Evolutionary conservation across 2,797 vertebrate genomes (phyloP), one percentile per base, ranked within the genome.

Genomic region (Fistularia tabacaria): DNA sequence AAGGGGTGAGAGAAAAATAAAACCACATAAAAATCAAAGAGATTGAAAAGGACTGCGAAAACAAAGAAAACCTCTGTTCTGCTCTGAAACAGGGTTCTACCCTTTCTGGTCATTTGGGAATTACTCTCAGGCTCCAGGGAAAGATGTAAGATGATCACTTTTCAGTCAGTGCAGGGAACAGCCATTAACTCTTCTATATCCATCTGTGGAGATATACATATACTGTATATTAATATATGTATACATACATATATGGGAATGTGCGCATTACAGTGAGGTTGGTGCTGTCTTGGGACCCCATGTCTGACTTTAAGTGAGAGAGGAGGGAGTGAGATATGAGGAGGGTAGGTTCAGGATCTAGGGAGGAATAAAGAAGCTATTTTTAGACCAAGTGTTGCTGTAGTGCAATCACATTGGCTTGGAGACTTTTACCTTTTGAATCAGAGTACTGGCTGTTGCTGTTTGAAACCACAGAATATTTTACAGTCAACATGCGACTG

Each of bases 321-420:
- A 78, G 73, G 76, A 70, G 70, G 74, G 56, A 78, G 73, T 71
- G 76, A 70, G 70, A 76, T 57, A 46, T 53, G 58, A 77, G 79
- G 59, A 71, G 76, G 61, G 76, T 57, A 80, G 76, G 73, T 65
- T 69, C 70, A 71, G 76, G 69, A 80, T 76, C n/a, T 59, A 66
- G 65, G 57, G 76, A 77, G 80, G 71, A 81, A 77, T 75, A 80
- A 79, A 69, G 68, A 61, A 54, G 77, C 83, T 90, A 90, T 90
- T 89, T 90, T 88, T 90, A 89, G 85, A 68, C 48, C 48, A 5
- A 1, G 73, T 72, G 80, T 85, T 88, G 87, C 83, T 67, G 73
- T 74, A 74, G 78, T 58, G 74, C 72, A 58, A 69, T 47, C 74
- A 60, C 46, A 79, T 74, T 60, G 62, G 64, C 68, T 78, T 46